phyloP scores from a whole-genome alignment of 2,888 invertebrate species.

The Hydrotaea diabolus region DNA sequence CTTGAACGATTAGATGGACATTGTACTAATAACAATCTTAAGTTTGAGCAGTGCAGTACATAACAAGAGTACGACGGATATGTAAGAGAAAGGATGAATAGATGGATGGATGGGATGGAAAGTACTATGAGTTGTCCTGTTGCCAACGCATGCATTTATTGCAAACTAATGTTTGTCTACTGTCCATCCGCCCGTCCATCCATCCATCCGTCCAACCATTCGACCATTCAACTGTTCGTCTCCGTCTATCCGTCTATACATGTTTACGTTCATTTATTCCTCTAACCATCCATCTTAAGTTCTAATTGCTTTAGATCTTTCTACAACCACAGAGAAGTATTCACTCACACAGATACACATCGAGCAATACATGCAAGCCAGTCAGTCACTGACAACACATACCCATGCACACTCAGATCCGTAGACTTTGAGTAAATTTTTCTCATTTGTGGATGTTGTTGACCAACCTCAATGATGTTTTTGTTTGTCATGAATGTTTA shows the following conservation, averaged over 20 bases:
- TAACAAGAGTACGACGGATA: neutral
- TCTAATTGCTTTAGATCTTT: constrained; percentile 66
- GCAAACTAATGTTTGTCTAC: constrained; percentile 70
- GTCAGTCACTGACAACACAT: neutral
- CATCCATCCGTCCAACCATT: constrained; percentile 42
- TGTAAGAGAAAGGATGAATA: neutral
- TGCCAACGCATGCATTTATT: constrained; percentile 60
- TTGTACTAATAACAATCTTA: constrained; percentile 42
- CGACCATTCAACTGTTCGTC: neutral
- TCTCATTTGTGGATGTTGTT: constrained; percentile 54
- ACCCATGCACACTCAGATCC: neutral
- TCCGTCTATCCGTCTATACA: constrained; percentile 16
- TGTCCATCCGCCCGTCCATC: constrained; percentile 50
- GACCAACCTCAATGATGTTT: constrained; percentile 66
- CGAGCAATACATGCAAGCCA: neutral
- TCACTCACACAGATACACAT: neutral
- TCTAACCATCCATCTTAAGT: constrained; percentile 64
- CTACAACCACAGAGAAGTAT: constrained; percentile 16
- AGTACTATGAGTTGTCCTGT: constrained; percentile 17
- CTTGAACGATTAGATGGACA: constrained; percentile 50
- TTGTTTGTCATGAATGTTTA: constrained; percentile 58
- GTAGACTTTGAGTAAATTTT: constrained; percentile 30
- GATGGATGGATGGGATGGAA: constrained; percentile 20
- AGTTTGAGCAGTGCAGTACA: constrained; percentile 37
- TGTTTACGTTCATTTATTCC: constrained; percentile 47